Base-by-base conservation (phyloP, 2,113 vertebrate genomes). In the Sceloporus tristichus region DNA sequence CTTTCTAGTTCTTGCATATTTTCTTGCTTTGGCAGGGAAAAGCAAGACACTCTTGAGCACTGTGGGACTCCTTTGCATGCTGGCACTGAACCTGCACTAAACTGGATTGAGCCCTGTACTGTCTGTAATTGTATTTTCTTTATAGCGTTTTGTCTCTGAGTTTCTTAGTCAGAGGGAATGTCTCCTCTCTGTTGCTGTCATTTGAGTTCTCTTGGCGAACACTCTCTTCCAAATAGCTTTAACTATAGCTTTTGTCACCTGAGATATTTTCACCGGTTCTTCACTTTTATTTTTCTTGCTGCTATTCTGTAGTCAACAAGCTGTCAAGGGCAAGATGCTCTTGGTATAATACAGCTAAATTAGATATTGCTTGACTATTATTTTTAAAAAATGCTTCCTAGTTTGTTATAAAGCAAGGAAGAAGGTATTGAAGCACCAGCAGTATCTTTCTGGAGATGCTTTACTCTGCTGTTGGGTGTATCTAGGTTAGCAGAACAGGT, bases 171-270 rank as follows among this genome's bases (percentile, higher is more conserved):
- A 83, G 66, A 94, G 85, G 90, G n/a, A 0, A 56, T 2, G 10
- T 88, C 92, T 48, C 76, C 40, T 86, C n/a, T 23, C 42, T 53
- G 9, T 82, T 13, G 87, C 82, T 87, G 86, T 87, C 76, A 11
- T 80, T 90, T 91, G 1, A 68, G 84, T 88, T 89, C 79, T 89
- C 27, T 87, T 85, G 83, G 91, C 89, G 92, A 91, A 89, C 91
- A 89, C 76, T 16, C 34, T 91, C 79, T 86, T 90, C 88, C 3
- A 2, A 86, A 59, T 42, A 89, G 76, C 82, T 71, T 75, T 90
- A 84, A 1, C 42, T 93, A 86, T 83, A 88, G 87, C 68, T 75
- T n/a, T 86, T 70, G 86, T 90, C 93, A 87, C 90, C 91, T 93
- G 87, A 85, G 79, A 73, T 85, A 87, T 90, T 93, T 84, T 76